phyloP scores from a whole-genome alignment of 2,797 vertebrate genomes.

The Silurus lanzhouensis region DNA sequence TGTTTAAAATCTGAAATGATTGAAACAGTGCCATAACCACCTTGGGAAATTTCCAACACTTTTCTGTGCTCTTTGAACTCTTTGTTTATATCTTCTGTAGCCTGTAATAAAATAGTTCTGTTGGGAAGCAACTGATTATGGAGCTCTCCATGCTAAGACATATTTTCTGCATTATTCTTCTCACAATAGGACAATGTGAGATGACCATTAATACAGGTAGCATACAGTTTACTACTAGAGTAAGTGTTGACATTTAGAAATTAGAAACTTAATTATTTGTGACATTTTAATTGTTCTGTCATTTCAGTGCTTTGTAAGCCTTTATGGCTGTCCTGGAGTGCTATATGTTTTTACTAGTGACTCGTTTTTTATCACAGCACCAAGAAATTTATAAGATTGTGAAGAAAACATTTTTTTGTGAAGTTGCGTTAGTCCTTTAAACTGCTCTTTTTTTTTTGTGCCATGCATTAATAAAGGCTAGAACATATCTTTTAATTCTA shows the following conservation, averaged over 20 bases:
- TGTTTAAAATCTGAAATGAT: slow-evolving; percentile 27
- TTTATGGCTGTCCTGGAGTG: not conserved
- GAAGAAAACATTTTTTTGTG: not conserved
- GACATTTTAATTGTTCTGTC: not conserved
- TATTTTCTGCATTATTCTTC: slow-evolving; percentile 32
- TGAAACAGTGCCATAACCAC: slow-evolving; percentile 11
- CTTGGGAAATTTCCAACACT: slow-evolving; percentile 28
- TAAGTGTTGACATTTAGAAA: not conserved
- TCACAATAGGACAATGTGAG: slow-evolving; percentile 32
- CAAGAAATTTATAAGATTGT: not conserved
- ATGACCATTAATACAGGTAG: slow-evolving; percentile 33
- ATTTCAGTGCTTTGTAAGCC: not conserved
- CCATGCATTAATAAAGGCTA: not conserved
- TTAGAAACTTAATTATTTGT: not conserved
- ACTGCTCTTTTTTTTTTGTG: not conserved
- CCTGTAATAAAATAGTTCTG: slow-evolving; percentile 60
- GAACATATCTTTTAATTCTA: not conserved
- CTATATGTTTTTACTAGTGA: not conserved
- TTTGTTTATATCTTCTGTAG: slow-evolving; percentile 60
- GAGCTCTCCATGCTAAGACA: slow-evolving; percentile 29
- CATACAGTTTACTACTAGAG: not conserved
- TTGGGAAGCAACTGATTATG: slow-evolving; percentile 35
- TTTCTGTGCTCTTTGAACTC: slow-evolving; percentile 73
- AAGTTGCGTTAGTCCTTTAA: slow-evolving; percentile 12
- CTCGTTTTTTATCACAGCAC: not conserved